Conservation (phyloP, 1,140 invertebrate species). For the Drosophila orena region DNA sequence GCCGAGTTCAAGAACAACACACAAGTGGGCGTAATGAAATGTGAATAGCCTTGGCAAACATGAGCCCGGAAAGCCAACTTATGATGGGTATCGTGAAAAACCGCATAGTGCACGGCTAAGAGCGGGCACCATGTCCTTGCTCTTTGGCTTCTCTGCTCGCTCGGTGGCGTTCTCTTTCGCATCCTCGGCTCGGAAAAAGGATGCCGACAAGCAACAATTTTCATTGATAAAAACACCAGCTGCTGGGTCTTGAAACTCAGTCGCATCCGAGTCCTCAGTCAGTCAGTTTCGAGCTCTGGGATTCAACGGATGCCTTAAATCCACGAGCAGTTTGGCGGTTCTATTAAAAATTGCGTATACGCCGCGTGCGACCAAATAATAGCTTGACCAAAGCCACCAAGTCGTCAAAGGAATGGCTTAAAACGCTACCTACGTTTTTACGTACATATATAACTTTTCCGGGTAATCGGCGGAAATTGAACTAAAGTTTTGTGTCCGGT, state of each 20-base stretch:
- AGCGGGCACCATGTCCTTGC: no score
- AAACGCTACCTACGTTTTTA: slow-evolving; percentile 12
- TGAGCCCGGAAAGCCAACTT: slow-evolving; percentile 16
- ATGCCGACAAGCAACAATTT: slow-evolving; percentile 70
- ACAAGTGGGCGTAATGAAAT: slow-evolving; percentile 36
- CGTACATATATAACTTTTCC: slow-evolving; percentile 1
- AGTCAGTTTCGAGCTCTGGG: slow-evolving; percentile 26
- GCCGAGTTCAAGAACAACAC: slow-evolving; percentile 35
- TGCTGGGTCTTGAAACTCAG: slow-evolving; percentile 60
- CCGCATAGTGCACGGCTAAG: slow-evolving; percentile 26
- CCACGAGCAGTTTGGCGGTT: slow-evolving; percentile 5
- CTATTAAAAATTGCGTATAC: slow-evolving; percentile 54
- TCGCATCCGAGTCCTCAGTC: slow-evolving; percentile 67
- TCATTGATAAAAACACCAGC: slow-evolving; percentile 79
- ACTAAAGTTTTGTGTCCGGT: slow-evolving; percentile 13
- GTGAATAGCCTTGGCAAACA: slow-evolving; percentile 38
- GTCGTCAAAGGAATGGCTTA: slow-evolving; percentile 2
- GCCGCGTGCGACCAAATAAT: slow-evolving; percentile 27
- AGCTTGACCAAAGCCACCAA: slow-evolving; percentile 8
- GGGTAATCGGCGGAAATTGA: slow-evolving; percentile 23
- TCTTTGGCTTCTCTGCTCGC: slow-evolving; percentile 25
- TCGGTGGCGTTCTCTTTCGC: slow-evolving; percentile 15
- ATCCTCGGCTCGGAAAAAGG: slow-evolving; percentile 22
- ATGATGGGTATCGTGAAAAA: slow-evolving; percentile 1
- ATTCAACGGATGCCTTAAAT: slow-evolving; percentile 8